Evolutionary conservation across 2,797 vertebrate genomes (phyloP).

Genomic region (Malacoctenus gilli): DNA sequence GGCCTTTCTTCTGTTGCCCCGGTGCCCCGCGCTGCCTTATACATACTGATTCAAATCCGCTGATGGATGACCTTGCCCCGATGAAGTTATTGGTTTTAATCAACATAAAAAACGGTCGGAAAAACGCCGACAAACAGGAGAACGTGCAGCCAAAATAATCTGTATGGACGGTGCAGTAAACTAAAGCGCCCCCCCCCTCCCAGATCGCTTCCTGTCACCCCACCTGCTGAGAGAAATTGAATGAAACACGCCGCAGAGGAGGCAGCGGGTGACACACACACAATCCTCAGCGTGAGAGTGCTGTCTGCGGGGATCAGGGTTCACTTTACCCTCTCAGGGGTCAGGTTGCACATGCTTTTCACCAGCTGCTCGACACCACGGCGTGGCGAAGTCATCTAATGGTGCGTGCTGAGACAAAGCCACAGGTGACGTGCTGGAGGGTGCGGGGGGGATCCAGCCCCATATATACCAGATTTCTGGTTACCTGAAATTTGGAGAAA

Average conservation of each 20-base stretch:
- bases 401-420: slow-evolving; percentile 28
- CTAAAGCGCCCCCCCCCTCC: slow-evolving; percentile 9
- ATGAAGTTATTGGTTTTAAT: too few species aligned
- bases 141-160: slow-evolving; percentile 11
- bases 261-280: slow-evolving; percentile 37
- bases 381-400: slow-evolving; percentile 24
- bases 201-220: slow-evolving; percentile 23
- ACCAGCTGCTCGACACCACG: slow-evolving; percentile 31
- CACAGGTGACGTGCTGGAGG: slow-evolving; percentile 23
- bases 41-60: too few species aligned
- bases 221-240: slow-evolving; percentile 43
- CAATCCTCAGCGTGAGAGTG: slow-evolving; percentile 43
- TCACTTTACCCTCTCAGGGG: slow-evolving; percentile 58
- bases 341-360: slow-evolving; percentile 60
- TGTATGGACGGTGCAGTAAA: slow-evolving; percentile 11
- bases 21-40: too few species aligned
- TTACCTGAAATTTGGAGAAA: slow-evolving; percentile 1
- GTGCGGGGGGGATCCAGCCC: slow-evolving; percentile 20
- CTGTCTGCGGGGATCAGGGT: slow-evolving; percentile 44
- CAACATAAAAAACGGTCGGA: not conserved
- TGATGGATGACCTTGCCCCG: too few species aligned
- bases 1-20: too few species aligned
- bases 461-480: not conserved
- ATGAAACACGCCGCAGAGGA: slow-evolving; percentile 38
- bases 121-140: not conserved